Evolutionary conservation across 1,140 invertebrate genomes (phyloP), one percentile per base, ranked within the genome.

Genomic region (Ephestia elutella): DNA sequence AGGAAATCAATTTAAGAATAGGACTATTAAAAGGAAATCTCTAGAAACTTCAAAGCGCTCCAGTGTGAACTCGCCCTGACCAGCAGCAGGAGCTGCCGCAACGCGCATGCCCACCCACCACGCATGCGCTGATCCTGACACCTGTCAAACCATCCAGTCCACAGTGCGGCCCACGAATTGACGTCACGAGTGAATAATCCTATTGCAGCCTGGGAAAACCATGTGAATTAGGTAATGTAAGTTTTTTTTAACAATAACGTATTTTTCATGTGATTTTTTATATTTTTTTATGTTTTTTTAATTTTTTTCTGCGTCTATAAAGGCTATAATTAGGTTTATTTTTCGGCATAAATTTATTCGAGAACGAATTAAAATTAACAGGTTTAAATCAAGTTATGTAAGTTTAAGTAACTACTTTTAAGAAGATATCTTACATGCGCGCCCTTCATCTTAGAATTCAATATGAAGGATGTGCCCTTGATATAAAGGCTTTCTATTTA

Each of bases 111-210:
- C 66, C 44, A 17, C 15, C 1, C n/a, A 13, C 30, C 57, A 56
- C 60, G 49, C 72, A 69, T 77, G 78, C 78, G 80, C 76, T 15
- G 54, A 50, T 48, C 48, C 20, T 76, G 73, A 73, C 73, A 71
- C 60, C 69, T 75, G 76, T 78, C 75, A 80, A 79, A 65, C 63
- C 70, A 71, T 59, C 68, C 73, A 73, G 63, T 75, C 59, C 64
- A 65, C 69, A 73, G 62, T 75, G 59, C 64, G 49, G 44, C 62
- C 55, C 60, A 57, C 56, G 56, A 28, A 48, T 63, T 78, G 78
- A 81, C 77, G 77, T 80, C 75, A 80, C 60, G 50, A 56, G 49
- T 60, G 44, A 62, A 61, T 61, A 65, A 62, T 61, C 50, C 59
- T 18, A 53, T 57, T 57, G 59, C 59, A 60, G 50, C 17, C 50